These are phyloP conservation scores for Blastomussa wellsi DNA, from an alignment of 92 coral and sea anemone species.

Conservation along the genomic window DNA sequence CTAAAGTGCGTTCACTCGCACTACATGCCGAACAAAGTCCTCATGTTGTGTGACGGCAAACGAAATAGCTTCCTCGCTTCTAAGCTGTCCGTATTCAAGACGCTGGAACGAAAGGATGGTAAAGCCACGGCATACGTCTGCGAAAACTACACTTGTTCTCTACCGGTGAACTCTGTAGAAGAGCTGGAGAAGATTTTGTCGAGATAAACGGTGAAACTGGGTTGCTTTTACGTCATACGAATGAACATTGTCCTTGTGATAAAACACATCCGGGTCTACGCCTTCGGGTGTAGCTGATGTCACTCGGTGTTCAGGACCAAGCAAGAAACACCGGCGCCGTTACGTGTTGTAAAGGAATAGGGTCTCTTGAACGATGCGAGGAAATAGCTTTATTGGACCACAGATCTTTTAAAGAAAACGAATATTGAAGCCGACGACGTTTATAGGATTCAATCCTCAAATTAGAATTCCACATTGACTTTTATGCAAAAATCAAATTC, in stretches of 20 bases:
- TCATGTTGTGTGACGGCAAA: conserved; percentile 78
- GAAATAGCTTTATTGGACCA: not conserved
- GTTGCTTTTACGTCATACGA: not conserved
- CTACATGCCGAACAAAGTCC: conserved; percentile 88
- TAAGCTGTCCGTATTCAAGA: conserved; percentile 78
- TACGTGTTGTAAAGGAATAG: not conserved
- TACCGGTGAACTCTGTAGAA: conserved; percentile 83
- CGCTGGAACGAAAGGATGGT: conserved; percentile 70
- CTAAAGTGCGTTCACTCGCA: conserved; percentile 76
- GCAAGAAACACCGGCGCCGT: not conserved
- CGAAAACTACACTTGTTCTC: conserved; percentile 81
- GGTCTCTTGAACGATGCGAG: not conserved
- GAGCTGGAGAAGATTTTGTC: conserved; percentile 71
- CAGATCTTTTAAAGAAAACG: not conserved
- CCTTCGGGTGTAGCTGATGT: not conserved
- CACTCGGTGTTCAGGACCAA: not conserved
- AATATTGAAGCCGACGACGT: not conserved
- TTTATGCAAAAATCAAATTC: not conserved
- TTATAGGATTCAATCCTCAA: not conserved
- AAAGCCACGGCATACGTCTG: conserved; percentile 96
- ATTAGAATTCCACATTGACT: not conserved
- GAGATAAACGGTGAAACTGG: conserved; percentile 3
- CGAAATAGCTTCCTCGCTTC: conserved; percentile 78
- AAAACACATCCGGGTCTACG: not conserved
- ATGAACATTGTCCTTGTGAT: not conserved